These are phyloP conservation scores for Galaxea fascicularis DNA, from an alignment of 92 coral and sea anemone genomes.

Conservation along the genomic window DNA sequence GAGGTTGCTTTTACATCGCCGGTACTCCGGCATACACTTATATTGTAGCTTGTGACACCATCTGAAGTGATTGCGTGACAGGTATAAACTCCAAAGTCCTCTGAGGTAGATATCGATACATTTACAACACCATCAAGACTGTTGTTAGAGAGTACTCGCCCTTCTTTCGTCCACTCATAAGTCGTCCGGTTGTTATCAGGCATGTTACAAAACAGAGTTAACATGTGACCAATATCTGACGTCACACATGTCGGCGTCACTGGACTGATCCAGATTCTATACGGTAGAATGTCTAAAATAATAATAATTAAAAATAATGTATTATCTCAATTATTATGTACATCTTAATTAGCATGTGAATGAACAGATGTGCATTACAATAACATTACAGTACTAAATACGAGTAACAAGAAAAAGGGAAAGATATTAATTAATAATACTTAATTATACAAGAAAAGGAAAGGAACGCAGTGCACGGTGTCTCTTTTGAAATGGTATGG, in stretches of 20 bases:
- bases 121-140: constrained; percentile 20
- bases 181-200: background rate
- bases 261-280: constrained; percentile 30
- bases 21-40: constrained; percentile 12
- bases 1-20: background rate
- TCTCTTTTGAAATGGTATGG: too few relatives aligned
- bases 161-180: constrained; percentile 38
- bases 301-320: too few relatives aligned
- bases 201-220: constrained; percentile 35
- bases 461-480: too few relatives aligned
- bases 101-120: constrained; percentile 13
- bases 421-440: too few relatives aligned
- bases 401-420: too few relatives aligned
- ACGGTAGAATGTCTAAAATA: background rate
- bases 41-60: constrained; percentile 26
- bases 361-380: too few relatives aligned
- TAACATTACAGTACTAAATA: too few relatives aligned
- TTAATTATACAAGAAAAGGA: too few relatives aligned
- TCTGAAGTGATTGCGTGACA: constrained; percentile 21
- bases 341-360: background rate
- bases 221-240: constrained; percentile 19
- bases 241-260: constrained; percentile 6
- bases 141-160: background rate
- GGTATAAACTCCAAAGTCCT: constrained; percentile 38
- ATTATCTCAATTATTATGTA: too few relatives aligned